Evolutionary conservation across 2,113 vertebrate species (phyloP), one percentile per base, ranked within the genome.

Genomic region (Pteruthius melanotis): DNA sequence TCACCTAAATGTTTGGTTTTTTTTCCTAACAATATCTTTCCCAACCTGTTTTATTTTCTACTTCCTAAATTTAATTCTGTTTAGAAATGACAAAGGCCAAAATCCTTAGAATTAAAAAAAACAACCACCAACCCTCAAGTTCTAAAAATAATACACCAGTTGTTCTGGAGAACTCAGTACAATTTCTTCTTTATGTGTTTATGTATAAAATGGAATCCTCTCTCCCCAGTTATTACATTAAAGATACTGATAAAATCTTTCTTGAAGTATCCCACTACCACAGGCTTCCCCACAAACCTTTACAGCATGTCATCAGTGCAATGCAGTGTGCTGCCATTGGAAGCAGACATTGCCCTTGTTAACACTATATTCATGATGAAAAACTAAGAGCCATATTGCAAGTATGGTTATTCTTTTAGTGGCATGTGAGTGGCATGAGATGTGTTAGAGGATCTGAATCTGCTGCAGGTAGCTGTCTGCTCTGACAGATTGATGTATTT

Each of bases 1-100:
- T 64, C 57, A 81, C 27, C 17, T 47, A 86, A 78, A 45, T 64
- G 42, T 44, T 44, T 70, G n/a, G n/a, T 6, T 71, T 80, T 90
- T 94, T 90, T 72, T 52, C 1, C 44, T 57, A 85, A 85, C 35
- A 39, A 7, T 69, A n/a, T 95, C 65, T 91, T 94, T 74, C 70
- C 63, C 87, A 89, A 79, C 45, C 28, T 65, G 65, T 78, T 91
- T 88, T 91, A 76, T 87, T 80, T 93, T 95, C 39, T 88, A 8
- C 33, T 59, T 83, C 47, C 65, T 92, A 86, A 92, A 70, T 79
- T 49, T 63, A 84, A 31, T 52, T 90, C 15, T 61, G 50, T 68
- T 93, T 45, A 83, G 33, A 83, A 94, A 94, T 79, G 1, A 72
- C 44, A 91, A 89, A 85, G 57, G 49, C 33, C 44, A 91, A 93